Evolutionary conservation across 2,888 invertebrate genomes (phyloP).

Genomic region (Oscheius myriophilus): DNA sequence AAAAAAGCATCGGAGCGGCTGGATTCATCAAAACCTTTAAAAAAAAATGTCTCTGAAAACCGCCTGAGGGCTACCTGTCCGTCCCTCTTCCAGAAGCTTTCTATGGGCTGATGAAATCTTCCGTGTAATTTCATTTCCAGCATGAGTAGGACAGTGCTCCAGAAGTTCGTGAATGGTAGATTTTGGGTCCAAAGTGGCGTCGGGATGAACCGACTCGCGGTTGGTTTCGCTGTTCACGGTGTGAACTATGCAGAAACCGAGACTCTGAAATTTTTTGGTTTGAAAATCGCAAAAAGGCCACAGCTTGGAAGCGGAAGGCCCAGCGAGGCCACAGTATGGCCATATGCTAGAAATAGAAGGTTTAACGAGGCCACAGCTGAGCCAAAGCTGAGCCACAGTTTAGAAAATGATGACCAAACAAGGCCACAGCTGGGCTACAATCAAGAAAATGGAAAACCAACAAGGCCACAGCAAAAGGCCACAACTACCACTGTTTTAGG

Average conservation of each 20-base stretch:
- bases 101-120: conserved; percentile 44
- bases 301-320: too few relatives aligned
- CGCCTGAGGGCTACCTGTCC: conserved; percentile 15
- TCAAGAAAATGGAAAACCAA: too few relatives aligned
- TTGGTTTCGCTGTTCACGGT: conserved; percentile 34
- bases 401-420: too few relatives aligned
- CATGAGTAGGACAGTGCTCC: conserved; percentile 43
- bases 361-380: background rate
- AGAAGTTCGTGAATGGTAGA: conserved; percentile 42
- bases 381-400: too few relatives aligned
- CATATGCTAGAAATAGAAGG: background rate
- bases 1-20: conserved; percentile 43
- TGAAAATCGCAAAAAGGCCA: background rate
- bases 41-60: background rate
- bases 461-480: too few relatives aligned
- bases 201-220: conserved; percentile 41
- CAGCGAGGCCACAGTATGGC: too few relatives aligned
- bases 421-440: too few relatives aligned
- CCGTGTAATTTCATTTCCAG: conserved; percentile 38
- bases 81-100: conserved; percentile 38
- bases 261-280: conserved; percentile 30
- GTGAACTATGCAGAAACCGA: conserved; percentile 41
- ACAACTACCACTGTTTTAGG: too few relatives aligned
- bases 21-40: conserved; percentile 23
- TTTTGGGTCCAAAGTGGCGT: conserved; percentile 45